Conservation (phyloP, 2,888 invertebrate species). For the Caenorhabditis wallacei region DNA sequence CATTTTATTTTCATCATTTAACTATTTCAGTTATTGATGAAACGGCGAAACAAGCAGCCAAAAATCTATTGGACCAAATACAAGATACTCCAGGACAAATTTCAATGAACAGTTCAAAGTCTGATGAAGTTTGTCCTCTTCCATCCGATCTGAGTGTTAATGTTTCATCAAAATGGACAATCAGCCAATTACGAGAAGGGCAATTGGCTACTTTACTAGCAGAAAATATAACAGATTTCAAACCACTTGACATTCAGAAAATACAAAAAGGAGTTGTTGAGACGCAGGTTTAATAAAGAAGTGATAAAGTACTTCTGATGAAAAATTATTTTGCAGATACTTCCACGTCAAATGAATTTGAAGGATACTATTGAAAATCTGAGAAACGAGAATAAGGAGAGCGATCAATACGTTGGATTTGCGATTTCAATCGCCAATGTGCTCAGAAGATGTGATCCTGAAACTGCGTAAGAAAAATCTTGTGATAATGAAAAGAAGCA, state of each 20-base stretch:
- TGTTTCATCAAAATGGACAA: constrained; percentile 7
- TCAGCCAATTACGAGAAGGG: constrained; percentile 39
- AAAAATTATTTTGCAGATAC: constrained; percentile 22
- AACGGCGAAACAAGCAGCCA: constrained; percentile 25
- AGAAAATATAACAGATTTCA: not conserved
- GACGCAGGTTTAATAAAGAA: constrained; percentile 34
- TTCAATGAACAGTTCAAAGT: constrained; percentile 15
- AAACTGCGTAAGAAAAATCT: constrained; percentile 30
- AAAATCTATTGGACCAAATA: constrained; percentile 44
- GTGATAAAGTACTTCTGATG: not conserved
- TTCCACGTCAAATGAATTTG: constrained; percentile 21
- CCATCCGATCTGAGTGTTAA: not conserved
- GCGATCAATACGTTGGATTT: constrained; percentile 42
- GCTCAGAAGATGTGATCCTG: constrained; percentile 50
- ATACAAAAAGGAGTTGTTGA: constrained; percentile 17
- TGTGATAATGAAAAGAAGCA: too few relatives aligned
- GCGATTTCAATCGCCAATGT: constrained; percentile 30
- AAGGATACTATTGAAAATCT: constrained; percentile 21
- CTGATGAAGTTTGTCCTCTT: constrained; percentile 23
- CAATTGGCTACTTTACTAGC: constrained; percentile 33
- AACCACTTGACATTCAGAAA: not conserved
- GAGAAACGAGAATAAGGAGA: not conserved
- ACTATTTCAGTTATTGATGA: constrained; percentile 41
- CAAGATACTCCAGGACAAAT: constrained; percentile 46
- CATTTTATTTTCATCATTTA: too few relatives aligned